Base-by-base conservation (phyloP, 2,888 invertebrate species). In the Diarsia mendica region DNA sequence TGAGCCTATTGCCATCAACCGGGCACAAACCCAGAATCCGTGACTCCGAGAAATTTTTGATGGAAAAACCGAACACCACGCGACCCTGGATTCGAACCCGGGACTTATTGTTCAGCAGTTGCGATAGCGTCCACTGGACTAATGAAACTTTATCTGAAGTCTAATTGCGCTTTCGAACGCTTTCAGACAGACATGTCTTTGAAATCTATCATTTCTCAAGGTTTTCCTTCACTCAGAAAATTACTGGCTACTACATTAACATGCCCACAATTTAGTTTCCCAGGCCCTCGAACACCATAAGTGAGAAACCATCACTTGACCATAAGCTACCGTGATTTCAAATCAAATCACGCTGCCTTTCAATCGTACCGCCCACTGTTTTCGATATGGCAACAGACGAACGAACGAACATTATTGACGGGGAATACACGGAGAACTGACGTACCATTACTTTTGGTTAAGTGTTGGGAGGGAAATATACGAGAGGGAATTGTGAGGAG, bases 331-430 rank as follows among this genome's bases (percentile, higher is more conserved):
- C 68, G 83, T 69, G 83, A 28, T 67, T 74, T 82, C 82, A 79
- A 72, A 82, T 82, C 82, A 65, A 82, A 83, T 83, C 69, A 55
- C 61, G 51, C 44, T 4, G 79, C 63, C 75, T 70, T 72, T 83
- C 82, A 83, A 76, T 82, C 83, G 66, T 58, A 72, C 83, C 83
- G 39, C 82, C 82, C 82, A 82, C 82, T 83, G 82, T 79, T 82
- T 83, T 80, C 83, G 72, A 82, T 82, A 82, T 72, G 61, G 67
- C 49, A 39, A 73, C 66, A 46, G 58, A 77, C 77, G 71, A 80
- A 75, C 81, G 72, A 76, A 79, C 76, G 33, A 49, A 74, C 68
- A 77, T 78, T 83, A 85, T 81, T 85, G 83, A 85, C 83, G 83
- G 67, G 65, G 67, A 6, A 3, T 72, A 79, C 80, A 67, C 77